These are phyloP conservation scores for Cavia aperea DNA, from an alignment of 2,113 vertebrate species.

Conservation along the genomic window DNA sequence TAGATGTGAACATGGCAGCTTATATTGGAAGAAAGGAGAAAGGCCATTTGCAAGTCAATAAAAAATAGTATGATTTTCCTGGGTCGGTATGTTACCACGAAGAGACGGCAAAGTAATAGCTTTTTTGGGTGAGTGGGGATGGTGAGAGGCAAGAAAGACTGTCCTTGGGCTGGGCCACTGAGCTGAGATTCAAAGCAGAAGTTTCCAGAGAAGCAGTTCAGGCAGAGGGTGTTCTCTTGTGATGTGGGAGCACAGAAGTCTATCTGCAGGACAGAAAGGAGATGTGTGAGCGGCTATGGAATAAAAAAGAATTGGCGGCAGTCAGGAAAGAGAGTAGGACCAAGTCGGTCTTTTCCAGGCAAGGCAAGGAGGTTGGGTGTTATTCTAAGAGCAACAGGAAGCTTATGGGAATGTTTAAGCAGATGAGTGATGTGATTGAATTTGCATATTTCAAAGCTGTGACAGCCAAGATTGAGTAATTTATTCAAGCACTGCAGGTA, in stretches of 20 bases:
- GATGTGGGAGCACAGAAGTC: background rate
- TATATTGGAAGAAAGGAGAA: conserved; percentile 28
- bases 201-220: background rate
- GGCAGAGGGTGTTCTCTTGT: background rate
- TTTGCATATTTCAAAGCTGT: background rate
- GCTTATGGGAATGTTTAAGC: background rate
- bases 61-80: background rate
- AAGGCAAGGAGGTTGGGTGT: background rate
- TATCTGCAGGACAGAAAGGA: background rate
- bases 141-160: background rate
- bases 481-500: background rate
- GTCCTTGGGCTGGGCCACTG: background rate
- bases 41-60: conserved; percentile 28
- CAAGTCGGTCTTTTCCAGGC: background rate
- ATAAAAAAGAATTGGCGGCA: background rate
- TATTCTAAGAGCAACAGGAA: background rate
- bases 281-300: background rate
- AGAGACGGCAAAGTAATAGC: background rate
- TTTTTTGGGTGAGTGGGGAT: fast-evolving
- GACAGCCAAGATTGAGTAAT: background rate
- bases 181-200: background rate
- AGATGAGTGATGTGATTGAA: background rate
- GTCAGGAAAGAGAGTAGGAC: background rate
- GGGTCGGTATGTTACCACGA: background rate
- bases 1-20: background rate